Evolutionary conservation across 2,113 vertebrate genomes (phyloP).

Genomic region (Candoia aspera): DNA sequence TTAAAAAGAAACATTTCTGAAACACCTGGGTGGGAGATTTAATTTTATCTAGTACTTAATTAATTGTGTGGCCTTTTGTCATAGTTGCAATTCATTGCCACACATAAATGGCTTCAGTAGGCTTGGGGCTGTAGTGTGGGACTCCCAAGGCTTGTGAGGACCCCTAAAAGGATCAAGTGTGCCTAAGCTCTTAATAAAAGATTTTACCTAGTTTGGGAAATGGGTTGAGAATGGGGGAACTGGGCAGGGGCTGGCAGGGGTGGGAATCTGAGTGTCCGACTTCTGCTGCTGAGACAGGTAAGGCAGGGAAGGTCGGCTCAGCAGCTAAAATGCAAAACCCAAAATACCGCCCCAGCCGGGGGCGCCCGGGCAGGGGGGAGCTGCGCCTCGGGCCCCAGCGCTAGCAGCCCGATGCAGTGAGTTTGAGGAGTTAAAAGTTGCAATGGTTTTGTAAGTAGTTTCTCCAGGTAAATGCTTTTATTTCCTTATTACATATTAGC

Average conservation of each 20-base stretch:
- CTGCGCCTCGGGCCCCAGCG: constrained; percentile 48
- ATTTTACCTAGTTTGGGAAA: constrained; percentile 8
- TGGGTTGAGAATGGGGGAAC: constrained; percentile 2
- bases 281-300: constrained; percentile 57
- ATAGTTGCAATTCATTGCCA: neutral
- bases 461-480: constrained; percentile 57
- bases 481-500: constrained; percentile 55
- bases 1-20: neutral
- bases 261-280: constrained; percentile 31
- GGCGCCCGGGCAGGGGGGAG: constrained; percentile 38
- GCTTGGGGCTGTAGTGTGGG: neutral
- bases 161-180: neutral
- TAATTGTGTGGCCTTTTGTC: neutral
- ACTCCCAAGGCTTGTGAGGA: neutral
- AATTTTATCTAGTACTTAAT: neutral
- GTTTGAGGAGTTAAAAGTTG: constrained; percentile 58
- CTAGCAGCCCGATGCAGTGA: constrained; percentile 59
- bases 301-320: constrained; percentile 50
- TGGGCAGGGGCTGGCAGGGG: constrained; percentile 20
- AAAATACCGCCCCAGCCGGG: constrained; percentile 34
- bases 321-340: constrained; percentile 41
- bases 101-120: neutral
- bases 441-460: constrained; percentile 62
- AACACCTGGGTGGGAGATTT: neutral
- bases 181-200: neutral